Base-by-base conservation (phyloP, 1,140 invertebrate genomes). In the Catajapyx aquilonaris region DNA sequence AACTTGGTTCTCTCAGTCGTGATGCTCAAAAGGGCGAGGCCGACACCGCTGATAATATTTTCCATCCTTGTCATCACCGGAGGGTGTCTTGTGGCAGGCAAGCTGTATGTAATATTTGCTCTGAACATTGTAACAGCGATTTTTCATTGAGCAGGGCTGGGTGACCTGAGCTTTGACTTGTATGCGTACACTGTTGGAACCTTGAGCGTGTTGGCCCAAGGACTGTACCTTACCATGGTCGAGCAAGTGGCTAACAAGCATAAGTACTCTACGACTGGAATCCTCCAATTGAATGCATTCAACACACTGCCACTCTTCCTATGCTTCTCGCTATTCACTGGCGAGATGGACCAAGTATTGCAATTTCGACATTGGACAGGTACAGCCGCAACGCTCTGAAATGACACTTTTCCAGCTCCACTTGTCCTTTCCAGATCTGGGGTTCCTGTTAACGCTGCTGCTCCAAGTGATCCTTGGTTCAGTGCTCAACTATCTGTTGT, bases 41-140 rank as follows among this genome's bases (percentile, higher is more conserved):
- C 64, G 5, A 54, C 51, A 1, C 39, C 41, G 20, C 32, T 46
- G 16, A 55, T 59, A 4, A 51, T 56, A 20, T 11, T 46, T 1
- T 56, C 60, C 13, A 54, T 63, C 19, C 4, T 49, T 11, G 21
- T 59, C 17, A 53, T 63, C 17, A 57, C 58, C 4, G 20, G 53
- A 18, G 64, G 62, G 36, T 64, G 61, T 43, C 41, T 65, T 30
- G 44, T 65, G 34, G 62, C 62, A 45, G 56, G 62, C 62, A 49
- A 48, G 46, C n/a, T n/a, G n/a, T n/a, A n/a, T n/a, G n/a, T n/a
- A n/a, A n/a, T n/a, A n/a, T n/a, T n/a, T n/a, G 13, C 33, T 39
- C 20, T 16, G 9, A 16, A 21, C 5, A 19, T 22, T 45, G 3
- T 19, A 5, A 44, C 22, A 16, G 13, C 2, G 11, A 5, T 28